Evolutionary conservation across 2,113 vertebrate species (phyloP), one percentile per base, ranked within the genome.

Genomic region (Bungarus multicinctus): DNA sequence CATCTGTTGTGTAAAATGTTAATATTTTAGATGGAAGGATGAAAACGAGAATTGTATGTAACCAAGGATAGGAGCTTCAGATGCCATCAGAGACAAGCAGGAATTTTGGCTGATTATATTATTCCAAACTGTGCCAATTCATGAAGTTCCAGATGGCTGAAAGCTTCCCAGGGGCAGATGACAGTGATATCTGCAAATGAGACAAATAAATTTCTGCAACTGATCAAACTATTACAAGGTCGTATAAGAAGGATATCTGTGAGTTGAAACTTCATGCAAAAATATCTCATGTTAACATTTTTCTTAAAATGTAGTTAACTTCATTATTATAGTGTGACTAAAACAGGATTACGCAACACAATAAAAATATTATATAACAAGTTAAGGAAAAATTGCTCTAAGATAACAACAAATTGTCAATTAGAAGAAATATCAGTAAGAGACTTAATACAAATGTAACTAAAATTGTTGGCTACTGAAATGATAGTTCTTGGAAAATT

Each of bases 111-210:
- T 54, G 22, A 12, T 98, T 97, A 98, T 93, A 98, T 98, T 93
- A 98, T 98, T 85, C 98, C 98, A 90, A 98, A 98, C 94, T 98
- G 98, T 81, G 98, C 97, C 1, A 98, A 95, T 93, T 98, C 98
- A 0, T 98, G 98, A 53, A 98, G 93, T 91, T 98, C 98, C 95
- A 98, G 95, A 87, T 98, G 98, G 89, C 97, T 98, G 95, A 98
- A 98, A 1, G 98, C 98, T 96, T 98, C 98, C 98, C 98, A 98
- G 52, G 98, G 98, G 88, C 98, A 98, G 94, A 98, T 98, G 94
- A 98, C 98, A 0, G 98, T 98, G 94, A 98, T 98, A 95, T 98
- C 98, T 98, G 94, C 64, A 95, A 95, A 27, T 95, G 25, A 94
- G 20, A 92, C 86, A 4, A 69, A 92, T 89, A 94, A 14, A 1